These are phyloP conservation scores for Alligator mississippiensis DNA, from an alignment of 2,113 vertebrate genomes.

Conservation along the genomic window DNA sequence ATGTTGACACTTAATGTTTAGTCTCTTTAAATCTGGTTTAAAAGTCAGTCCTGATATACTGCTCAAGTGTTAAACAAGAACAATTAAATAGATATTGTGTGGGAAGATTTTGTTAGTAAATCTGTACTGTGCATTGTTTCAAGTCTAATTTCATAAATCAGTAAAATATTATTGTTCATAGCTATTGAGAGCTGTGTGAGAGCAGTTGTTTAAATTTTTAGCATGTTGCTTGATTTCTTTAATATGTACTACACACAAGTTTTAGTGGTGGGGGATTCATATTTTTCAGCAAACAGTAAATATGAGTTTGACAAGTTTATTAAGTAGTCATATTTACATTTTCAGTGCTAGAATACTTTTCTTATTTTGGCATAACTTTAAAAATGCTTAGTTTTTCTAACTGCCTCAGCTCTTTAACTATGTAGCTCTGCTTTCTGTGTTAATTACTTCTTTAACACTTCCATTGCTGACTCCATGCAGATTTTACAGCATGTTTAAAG, in stretches of 20 bases:
- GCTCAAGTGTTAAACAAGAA: slow-evolving; percentile 7
- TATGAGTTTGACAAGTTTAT: not conserved
- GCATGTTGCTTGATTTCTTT: slow-evolving; percentile 49
- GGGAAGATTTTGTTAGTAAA: not conserved
- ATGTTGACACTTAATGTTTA: not conserved
- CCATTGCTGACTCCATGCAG: not conserved
- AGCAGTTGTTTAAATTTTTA: not conserved
- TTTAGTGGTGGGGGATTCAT: not conserved
- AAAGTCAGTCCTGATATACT: not conserved
- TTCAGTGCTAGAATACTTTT: slow-evolving; percentile 13
- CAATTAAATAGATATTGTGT: not conserved
- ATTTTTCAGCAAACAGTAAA: not conserved
- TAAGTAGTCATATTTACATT: slow-evolving; percentile 35
- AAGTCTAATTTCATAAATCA: not conserved
- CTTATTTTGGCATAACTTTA: not conserved
- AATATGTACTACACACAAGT: slow-evolving; percentile 49
- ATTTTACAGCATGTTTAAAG: slow-evolving; percentile 24
- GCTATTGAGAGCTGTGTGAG: not conserved
- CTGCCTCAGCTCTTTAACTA: slow-evolving; percentile 19
- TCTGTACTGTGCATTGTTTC: not conserved
- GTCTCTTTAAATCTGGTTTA: not conserved
- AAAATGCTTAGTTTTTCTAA: slow-evolving; percentile 5
- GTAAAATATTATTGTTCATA: not conserved
- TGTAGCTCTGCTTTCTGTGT: not conserved
- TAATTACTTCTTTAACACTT: slow-evolving; percentile 22